Evolutionary conservation across 2,797 vertebrate genomes (phyloP).

Genomic region (Darevskia mixta): DNA sequence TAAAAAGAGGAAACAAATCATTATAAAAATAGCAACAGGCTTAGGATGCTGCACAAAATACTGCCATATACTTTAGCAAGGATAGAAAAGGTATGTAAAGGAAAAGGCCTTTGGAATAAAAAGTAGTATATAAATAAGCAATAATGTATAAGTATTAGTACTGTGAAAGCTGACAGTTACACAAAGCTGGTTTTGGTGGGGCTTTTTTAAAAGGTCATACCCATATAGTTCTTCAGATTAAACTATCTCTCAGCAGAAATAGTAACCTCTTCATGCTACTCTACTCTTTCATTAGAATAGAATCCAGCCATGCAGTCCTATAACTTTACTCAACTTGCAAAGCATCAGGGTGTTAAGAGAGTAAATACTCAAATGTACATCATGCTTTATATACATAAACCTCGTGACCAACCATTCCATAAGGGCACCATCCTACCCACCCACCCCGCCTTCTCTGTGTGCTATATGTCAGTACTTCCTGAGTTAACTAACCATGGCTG

Average conservation of each 20-base stretch:
- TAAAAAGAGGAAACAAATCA: not conserved
- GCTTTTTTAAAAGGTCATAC: not conserved
- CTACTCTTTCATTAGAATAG: not conserved
- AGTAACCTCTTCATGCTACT: not conserved
- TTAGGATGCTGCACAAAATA: constrained; percentile 2
- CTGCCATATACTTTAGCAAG: not conserved
- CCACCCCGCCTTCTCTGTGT: no score
- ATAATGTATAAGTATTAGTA: no score
- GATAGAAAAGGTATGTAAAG: not conserved
- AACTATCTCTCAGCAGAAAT: not conserved
- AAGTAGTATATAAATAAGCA: no score
- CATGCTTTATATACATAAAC: not conserved
- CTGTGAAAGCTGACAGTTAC: not conserved
- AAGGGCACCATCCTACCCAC: no score
- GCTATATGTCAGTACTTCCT: no score
- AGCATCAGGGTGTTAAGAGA: not conserved
- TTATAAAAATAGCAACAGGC: not conserved
- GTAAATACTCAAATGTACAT: not conserved
- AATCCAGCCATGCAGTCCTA: not conserved
- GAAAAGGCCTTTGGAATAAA: not conserved
- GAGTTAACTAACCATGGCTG: no score
- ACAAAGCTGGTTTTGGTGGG: not conserved
- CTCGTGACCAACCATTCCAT: not conserved
- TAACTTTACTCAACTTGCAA: not conserved
- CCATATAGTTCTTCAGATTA: not conserved